Percentiles rank a stretch among this genome's conserved stretches.
phyloP scores from a whole-genome alignment of 2,113 vertebrate species.

The Myrmophylax atrothorax region DNA sequence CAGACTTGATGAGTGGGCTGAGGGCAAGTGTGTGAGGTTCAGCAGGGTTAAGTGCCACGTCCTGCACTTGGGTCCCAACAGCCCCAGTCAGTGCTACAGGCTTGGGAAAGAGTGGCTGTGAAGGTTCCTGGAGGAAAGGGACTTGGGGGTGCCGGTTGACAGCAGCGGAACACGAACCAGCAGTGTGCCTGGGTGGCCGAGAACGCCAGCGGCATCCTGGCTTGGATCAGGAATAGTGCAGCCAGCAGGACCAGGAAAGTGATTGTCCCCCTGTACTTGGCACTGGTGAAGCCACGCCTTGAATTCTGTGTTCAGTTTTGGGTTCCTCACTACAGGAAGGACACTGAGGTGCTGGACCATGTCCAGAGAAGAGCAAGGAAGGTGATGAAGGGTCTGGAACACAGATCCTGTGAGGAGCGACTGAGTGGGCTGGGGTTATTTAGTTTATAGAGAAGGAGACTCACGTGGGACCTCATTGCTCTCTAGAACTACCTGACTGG shows the following conservation, averaged over 20 bases:
- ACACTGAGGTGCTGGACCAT: rapidly evolving
- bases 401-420: rapidly evolving
- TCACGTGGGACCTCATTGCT: neutral
- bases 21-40: neutral
- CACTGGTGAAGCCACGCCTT: neutral
- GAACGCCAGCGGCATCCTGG: neutral
- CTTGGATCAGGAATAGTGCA: neutral
- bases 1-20: neutral
- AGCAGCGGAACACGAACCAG: rapidly evolving
- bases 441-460: neutral
- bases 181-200: neutral
- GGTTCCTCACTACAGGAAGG: neutral
- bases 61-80: neutral
- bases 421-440: neutral
- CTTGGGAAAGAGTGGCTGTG: neutral
- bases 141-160: neutral
- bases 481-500: neutral
- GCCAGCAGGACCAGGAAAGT: neutral
- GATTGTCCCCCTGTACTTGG: neutral
- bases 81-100: neutral
- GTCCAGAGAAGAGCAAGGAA: neutral
- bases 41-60: rapidly evolving
- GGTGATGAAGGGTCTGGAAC: neutral
- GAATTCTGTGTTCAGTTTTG: neutral
- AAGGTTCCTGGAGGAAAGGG: rapidly evolving